phyloP scores from a whole-genome alignment of 2,797 vertebrate species.

The Catostomus latipinnis region DNA sequence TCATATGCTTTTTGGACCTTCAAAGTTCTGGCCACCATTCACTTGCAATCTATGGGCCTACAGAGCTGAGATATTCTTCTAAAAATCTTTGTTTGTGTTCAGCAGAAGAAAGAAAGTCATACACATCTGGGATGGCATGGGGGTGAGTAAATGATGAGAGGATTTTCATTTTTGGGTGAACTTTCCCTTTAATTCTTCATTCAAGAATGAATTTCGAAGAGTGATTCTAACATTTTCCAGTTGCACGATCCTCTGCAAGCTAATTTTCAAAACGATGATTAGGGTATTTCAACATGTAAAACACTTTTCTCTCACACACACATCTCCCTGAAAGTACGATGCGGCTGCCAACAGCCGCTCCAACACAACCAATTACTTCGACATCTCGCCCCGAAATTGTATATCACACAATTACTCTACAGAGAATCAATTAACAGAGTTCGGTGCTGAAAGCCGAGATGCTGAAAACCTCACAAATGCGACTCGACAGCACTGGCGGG shows the following conservation, averaged over 20 bases:
- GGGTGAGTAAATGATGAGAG: too few species aligned
- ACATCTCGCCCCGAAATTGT: constrained; percentile 44
- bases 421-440: constrained; percentile 57
- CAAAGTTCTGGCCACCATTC: too few species aligned
- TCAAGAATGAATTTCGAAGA: background rate
- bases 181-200: background rate
- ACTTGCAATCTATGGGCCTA: too few species aligned
- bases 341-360: constrained; percentile 34
- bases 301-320: constrained; percentile 29
- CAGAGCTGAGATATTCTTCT: too few species aligned
- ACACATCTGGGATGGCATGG: too few species aligned
- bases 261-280: constrained; percentile 38
- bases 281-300: constrained; percentile 30
- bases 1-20: too few species aligned
- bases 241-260: constrained; percentile 23
- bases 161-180: too few species aligned
- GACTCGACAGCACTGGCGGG: background rate
- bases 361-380: constrained; percentile 48
- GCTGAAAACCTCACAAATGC: constrained; percentile 27
- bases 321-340: constrained; percentile 3
- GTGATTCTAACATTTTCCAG: constrained; percentile 31
- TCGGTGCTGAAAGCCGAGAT: constrained; percentile 48
- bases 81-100: too few species aligned
- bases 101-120: too few species aligned
- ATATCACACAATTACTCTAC: constrained; percentile 56